Evolutionary conservation across 1,140 invertebrate genomes (phyloP), one percentile per base, ranked within the genome.

Genomic region (Glossosoma conforme): DNA sequence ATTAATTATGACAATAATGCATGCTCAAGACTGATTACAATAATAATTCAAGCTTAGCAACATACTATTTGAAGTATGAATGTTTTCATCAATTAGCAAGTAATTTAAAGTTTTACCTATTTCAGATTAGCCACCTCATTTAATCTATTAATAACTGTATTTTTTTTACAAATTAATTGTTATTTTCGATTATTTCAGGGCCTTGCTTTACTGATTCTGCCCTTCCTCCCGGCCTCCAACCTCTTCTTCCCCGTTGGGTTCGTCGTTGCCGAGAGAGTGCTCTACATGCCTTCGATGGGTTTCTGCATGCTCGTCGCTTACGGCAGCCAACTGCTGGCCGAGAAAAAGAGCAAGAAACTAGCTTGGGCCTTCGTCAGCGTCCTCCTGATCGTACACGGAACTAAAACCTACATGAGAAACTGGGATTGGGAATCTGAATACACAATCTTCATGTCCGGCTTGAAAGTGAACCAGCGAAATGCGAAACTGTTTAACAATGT

Each of bases 401-500:
- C 81, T 2, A 96, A 94, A 71, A 94, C 92, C 1, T 85, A 87
- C 58, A 67, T 85, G 6, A 82, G 93, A 41, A 96, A 95, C 69
- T 84, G 81, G 72, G 93, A 97, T 66, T 97, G 93, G 93, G 79
- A 87, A 62, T 87, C 86, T 45, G 93, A 98, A 70, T 94, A 95
- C 62, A 84, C 86, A 9, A 85, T 98, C 61, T 98, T 96, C 65
- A 89, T 89, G 77, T 89, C 93, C 9, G 91, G 90, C 14, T 74
- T 97, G 19, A 85, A 85, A 68, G 91, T 97, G 2, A 96, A 95
- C 63, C 85, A 87, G 51, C 80, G 83, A 30, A 98, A 98, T 75
- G 94, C 93, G 2, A 97, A 97, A 71, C 74, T 97, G 2, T 97
- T 93, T 72, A 98, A 97, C 71, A 97, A 97, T 71, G 93, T 98